Evolutionary conservation across 2,888 invertebrate species (phyloP).

Genomic region (Lasioglossum pauxillum): DNA sequence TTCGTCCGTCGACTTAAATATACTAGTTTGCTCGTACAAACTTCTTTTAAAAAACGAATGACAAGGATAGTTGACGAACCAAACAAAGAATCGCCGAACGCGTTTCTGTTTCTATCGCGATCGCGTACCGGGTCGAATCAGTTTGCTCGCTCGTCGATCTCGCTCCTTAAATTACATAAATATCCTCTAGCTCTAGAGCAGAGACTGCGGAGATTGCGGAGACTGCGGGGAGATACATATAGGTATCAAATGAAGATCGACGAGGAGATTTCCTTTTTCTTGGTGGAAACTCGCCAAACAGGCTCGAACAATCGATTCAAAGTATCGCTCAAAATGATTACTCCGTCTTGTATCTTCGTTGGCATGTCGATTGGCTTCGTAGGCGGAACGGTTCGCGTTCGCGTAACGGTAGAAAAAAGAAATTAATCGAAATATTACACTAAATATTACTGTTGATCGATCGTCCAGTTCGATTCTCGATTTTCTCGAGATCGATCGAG

Average conservation of each 20-base stretch:
- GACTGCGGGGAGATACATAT: not conserved
- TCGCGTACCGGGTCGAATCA: not conserved
- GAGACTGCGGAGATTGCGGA: too few species aligned
- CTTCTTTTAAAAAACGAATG: not conserved
- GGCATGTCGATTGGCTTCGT: not conserved
- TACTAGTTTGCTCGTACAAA: constrained; percentile 8
- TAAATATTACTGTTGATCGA: not conserved
- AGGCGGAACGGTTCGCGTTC: not conserved
- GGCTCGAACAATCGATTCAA: not conserved
- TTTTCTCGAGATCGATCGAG: not conserved
- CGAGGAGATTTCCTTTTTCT: not conserved
- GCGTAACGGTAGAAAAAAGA: not conserved
- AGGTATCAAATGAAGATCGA: not conserved
- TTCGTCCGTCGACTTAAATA: constrained; percentile 6
- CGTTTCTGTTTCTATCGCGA: not conserved
- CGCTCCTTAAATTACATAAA: constrained; percentile 1
- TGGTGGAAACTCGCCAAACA: not conserved
- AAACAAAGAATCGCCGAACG: not conserved
- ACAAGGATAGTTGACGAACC: not conserved
- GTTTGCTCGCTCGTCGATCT: not conserved
- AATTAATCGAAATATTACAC: not conserved
- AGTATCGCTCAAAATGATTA: not conserved
- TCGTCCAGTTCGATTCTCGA: not conserved
- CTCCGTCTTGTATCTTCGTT: not conserved
- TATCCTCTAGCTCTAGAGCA: not conserved